These are phyloP conservation scores for Esox masquinongy DNA, from an alignment of 2,797 vertebrate species.

Conservation along the genomic window DNA sequence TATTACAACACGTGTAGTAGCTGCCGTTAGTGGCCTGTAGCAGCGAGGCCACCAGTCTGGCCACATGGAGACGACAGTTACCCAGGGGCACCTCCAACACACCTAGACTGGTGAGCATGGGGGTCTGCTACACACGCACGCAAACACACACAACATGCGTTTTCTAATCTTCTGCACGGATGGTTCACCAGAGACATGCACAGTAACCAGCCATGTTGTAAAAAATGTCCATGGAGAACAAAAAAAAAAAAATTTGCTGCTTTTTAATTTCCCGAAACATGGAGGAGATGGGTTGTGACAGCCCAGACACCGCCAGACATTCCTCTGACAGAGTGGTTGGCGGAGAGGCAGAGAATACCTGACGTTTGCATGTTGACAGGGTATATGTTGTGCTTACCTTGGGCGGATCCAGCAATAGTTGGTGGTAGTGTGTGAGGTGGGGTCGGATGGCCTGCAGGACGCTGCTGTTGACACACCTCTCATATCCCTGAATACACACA, in stretches of 20 bases:
- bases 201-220: too few species aligned
- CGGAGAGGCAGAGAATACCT: background rate
- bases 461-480: constrained; percentile 88
- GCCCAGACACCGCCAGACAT: background rate
- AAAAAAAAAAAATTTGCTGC: too few species aligned
- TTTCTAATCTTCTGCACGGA: too few species aligned
- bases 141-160: background rate
- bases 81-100: constrained; percentile 93
- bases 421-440: constrained; percentile 91
- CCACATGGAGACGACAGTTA: constrained; percentile 90
- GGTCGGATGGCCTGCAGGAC: constrained; percentile 89
- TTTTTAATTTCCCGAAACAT: background rate
- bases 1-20: constrained; percentile 1
- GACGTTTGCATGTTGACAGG: background rate
- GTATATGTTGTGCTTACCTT: constrained; percentile 76
- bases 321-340: background rate
- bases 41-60: constrained; percentile 90
- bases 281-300: background rate
- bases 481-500: constrained; percentile 90
- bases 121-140: constrained; percentile 70
- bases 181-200: too few species aligned
- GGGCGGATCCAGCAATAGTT: constrained; percentile 91
- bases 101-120: constrained; percentile 92
- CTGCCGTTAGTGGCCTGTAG: constrained; percentile 83
- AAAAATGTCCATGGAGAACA: too few species aligned